phyloP scores from a whole-genome alignment of 2,888 invertebrate species.

The Apamea anceps region DNA sequence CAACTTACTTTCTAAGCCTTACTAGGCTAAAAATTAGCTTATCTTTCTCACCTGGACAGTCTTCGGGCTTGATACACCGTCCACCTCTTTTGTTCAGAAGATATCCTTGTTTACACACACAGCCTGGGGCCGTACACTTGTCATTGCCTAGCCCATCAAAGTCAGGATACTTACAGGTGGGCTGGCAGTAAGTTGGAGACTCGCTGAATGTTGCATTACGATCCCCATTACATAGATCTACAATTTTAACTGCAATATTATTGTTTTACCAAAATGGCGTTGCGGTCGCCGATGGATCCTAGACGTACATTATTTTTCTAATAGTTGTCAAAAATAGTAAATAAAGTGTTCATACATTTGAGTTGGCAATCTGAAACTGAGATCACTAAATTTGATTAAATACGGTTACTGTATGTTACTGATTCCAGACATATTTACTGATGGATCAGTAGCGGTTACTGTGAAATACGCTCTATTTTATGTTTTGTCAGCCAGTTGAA shows the following conservation, averaged over 20 bases:
- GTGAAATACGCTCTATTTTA: no score
- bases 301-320: not conserved
- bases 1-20: not conserved
- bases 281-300: not conserved
- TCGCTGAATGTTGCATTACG: constrained; percentile 22
- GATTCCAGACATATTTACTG: not conserved
- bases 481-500: no score
- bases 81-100: not conserved
- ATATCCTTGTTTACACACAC: not conserved
- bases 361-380: not conserved
- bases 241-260: not conserved
- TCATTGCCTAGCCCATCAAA: not conserved
- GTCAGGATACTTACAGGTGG: constrained; percentile 22
- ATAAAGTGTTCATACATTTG: not conserved
- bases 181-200: not conserved
- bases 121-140: not conserved
- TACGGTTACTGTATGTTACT: not conserved
- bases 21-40: not conserved
- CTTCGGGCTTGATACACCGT: constrained; percentile 24
- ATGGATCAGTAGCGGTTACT: no score
- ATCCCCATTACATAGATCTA: constrained; percentile 32
- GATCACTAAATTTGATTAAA: not conserved
- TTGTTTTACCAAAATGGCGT: not conserved
- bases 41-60: constrained; percentile 37
- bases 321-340: not conserved